These are phyloP conservation scores for Eretmodus cyanostictus DNA, from an alignment of 2,113 vertebrate genomes.

Conservation along the genomic window DNA sequence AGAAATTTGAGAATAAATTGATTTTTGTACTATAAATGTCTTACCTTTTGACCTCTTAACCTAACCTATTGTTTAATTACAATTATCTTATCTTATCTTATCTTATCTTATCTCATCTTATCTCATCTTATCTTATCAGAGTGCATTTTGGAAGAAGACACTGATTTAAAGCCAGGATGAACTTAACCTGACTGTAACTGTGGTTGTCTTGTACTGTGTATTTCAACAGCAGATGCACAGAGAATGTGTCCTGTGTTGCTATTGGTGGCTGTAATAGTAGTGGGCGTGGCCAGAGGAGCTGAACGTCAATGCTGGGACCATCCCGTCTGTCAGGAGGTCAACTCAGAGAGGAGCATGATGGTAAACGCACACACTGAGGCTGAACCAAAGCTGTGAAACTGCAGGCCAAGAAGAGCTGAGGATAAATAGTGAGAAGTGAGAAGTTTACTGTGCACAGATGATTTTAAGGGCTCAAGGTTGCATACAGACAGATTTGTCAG, in stretches of 20 bases:
- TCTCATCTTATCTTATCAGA: not conserved
- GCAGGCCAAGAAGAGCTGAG: not conserved
- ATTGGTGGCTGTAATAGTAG: slow-evolving; percentile 52
- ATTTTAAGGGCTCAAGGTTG: not conserved
- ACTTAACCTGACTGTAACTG: not conserved
- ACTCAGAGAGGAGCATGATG: slow-evolving; percentile 68
- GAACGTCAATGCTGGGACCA: slow-evolving; percentile 75
- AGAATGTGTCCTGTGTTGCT: slow-evolving; percentile 68
- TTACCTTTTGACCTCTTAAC: not conserved
- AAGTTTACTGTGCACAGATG: not conserved
- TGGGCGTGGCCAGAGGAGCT: slow-evolving; percentile 59
- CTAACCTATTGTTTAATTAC: not conserved
- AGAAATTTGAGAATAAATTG: fast-evolving
- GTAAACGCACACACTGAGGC: slow-evolving; percentile 1
- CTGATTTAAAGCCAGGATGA: not conserved
- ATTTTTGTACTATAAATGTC: not conserved
- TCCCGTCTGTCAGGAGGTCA: slow-evolving; percentile 71
- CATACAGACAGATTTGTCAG: not conserved
- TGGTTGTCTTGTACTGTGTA: not conserved
- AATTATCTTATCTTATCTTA: not conserved
- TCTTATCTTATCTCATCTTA: fast-evolving
- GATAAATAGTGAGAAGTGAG: not conserved
- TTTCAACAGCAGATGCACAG: not conserved
- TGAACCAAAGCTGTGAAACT: not conserved
- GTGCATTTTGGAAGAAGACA: not conserved